Percentiles rank a stretch among this genome's conserved stretches.
Evolutionary conservation across 2,888 invertebrate species (phyloP).

Genomic region (Microplitis deprimator): DNA sequence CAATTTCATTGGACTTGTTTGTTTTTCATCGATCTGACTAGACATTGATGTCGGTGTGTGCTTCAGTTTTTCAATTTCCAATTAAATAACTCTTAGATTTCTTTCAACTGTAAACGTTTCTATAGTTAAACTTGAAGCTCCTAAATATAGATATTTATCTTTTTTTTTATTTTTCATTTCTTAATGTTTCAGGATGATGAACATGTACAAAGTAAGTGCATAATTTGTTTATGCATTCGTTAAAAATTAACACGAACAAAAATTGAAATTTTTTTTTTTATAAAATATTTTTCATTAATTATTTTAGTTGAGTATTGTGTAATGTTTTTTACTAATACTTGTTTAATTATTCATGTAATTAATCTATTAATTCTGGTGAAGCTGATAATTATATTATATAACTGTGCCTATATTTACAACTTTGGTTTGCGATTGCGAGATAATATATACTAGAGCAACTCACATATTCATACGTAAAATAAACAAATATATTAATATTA

Average conservation of each 20-base stretch:
- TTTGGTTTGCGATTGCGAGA: background rate
- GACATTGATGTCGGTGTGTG: background rate
- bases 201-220: conserved; percentile 63
- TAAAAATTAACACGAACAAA: background rate
- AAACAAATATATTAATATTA: background rate
- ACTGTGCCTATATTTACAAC: background rate
- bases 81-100: conserved; percentile 19
- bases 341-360: background rate
- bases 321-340: no score
- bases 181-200: conserved; percentile 66
- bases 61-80: conserved; percentile 26
- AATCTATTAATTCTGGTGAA: background rate
- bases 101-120: conserved; percentile 3
- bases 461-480: background rate
- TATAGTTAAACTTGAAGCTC: background rate
- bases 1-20: conserved; percentile 33
- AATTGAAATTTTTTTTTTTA: background rate
- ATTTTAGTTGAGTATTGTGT: no score
- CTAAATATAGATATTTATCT: background rate
- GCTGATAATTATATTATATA: background rate
- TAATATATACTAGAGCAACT: background rate
- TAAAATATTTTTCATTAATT: background rate
- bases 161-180: conserved; percentile 31
- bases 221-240: conserved; percentile 9
- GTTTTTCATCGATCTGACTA: conserved; percentile 19